These are phyloP conservation scores for Equus quagga DNA, from an alignment of 2,113 vertebrate species.

Conservation along the genomic window DNA sequence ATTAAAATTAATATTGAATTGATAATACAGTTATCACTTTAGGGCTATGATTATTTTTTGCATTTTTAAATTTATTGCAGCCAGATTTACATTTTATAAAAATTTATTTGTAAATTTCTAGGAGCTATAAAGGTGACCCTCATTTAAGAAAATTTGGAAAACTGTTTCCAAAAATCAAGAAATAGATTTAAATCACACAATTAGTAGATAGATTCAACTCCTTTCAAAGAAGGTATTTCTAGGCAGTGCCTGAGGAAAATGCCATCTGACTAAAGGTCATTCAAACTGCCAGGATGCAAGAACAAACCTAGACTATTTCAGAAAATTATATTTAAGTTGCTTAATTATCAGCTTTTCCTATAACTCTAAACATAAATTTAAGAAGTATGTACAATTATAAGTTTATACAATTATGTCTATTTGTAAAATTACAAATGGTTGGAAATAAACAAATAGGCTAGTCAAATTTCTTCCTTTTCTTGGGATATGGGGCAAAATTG, in stretches of 20 bases:
- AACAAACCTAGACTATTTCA: slow-evolving; percentile 60
- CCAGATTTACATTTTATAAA: background rate
- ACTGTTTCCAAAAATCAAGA: background rate
- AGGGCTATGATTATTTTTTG: background rate
- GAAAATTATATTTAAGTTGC: slow-evolving; percentile 65
- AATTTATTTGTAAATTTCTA: background rate
- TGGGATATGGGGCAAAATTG: slow-evolving; percentile 8
- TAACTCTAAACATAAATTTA: slow-evolving; percentile 57
- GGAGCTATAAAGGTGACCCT: background rate
- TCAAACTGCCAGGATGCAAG: slow-evolving; percentile 37
- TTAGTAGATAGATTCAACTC: background rate
- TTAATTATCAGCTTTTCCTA: slow-evolving; percentile 64
- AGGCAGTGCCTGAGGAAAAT: background rate
- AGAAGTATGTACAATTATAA: slow-evolving; percentile 59
- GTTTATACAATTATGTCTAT: slow-evolving; percentile 25
- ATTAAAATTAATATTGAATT: slow-evolving; percentile 24
- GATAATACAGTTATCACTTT: background rate
- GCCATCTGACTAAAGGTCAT: background rate
- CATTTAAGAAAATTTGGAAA: slow-evolving; percentile 11
- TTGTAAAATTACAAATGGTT: slow-evolving; percentile 53
- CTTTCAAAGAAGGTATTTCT: background rate
- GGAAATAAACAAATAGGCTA: background rate
- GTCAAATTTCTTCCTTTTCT: slow-evolving; percentile 68
- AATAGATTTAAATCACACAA: slow-evolving; percentile 49
- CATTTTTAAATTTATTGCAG: background rate